These are phyloP conservation scores for Plumapathes pennacea DNA, from an alignment of 92 coral and sea anemone genomes.

Conservation along the genomic window DNA sequence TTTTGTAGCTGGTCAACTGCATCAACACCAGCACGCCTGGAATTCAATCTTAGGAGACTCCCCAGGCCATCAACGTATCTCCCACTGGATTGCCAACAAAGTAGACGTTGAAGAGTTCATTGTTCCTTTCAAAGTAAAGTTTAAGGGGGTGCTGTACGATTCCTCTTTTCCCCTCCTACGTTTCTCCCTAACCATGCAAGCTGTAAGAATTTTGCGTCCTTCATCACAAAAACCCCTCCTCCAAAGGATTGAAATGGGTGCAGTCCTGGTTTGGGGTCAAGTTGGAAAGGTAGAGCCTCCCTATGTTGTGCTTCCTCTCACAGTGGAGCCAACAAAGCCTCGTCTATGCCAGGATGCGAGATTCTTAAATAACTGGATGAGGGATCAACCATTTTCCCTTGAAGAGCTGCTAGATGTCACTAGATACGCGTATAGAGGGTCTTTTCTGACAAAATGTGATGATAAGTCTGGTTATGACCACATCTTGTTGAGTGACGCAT, in stretches of 20 bases:
- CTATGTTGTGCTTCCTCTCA: constrained; percentile 34
- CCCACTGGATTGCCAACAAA: constrained; percentile 10
- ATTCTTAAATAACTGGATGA: constrained; percentile 34
- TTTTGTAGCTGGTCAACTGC: constrained; percentile 23
- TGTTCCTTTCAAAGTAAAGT: constrained; percentile 6
- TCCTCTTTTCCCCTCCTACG: constrained; percentile 12
- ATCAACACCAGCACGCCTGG: constrained; percentile 5
- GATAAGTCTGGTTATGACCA: constrained; percentile 57
- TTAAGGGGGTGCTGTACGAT: constrained; percentile 6
- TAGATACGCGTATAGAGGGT: constrained; percentile 18
- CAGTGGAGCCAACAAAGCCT: constrained; percentile 48
- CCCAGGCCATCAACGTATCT: constrained; percentile 4
- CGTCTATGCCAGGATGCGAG: constrained; percentile 44
- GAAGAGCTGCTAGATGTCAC: constrained; percentile 16
- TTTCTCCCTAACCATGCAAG: constrained; percentile 16
- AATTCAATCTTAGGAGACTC: background rate
- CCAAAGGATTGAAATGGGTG: constrained; percentile 12
- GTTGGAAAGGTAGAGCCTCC: constrained; percentile 35
- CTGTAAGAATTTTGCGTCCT: constrained; percentile 8
- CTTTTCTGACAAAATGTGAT: constrained; percentile 31
- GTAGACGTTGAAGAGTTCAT: constrained; percentile 12
- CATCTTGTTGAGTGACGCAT: constrained; percentile 12
- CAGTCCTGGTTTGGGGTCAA: constrained; percentile 5
- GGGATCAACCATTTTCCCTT: constrained; percentile 31
- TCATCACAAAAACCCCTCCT: constrained; percentile 27